phyloP scores from a whole-genome alignment of 2,888 invertebrate genomes.

The Campaea margaritaria region DNA sequence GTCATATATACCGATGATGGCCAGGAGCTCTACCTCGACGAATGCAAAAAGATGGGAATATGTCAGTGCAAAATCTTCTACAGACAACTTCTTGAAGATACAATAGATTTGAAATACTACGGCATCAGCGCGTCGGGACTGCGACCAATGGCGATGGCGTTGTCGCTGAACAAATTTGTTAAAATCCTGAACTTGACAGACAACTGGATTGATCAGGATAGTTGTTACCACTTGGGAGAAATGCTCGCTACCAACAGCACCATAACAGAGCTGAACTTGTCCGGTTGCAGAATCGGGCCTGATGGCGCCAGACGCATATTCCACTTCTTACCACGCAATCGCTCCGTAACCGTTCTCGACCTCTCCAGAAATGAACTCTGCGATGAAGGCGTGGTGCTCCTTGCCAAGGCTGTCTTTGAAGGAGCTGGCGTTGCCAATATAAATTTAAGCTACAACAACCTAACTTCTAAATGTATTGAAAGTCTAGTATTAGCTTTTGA shows the following conservation, averaged over 20 bases:
- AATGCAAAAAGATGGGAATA: slow-evolving; percentile 64
- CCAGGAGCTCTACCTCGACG: slow-evolving; percentile 61
- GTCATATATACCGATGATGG: slow-evolving; percentile 66
- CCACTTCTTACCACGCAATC: not conserved
- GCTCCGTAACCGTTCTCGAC: slow-evolving; percentile 46
- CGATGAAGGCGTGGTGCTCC: slow-evolving; percentile 55
- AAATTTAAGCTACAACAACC: slow-evolving; percentile 50
- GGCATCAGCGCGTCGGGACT: slow-evolving; percentile 60
- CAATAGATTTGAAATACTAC: slow-evolving; percentile 67
- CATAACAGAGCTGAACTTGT: slow-evolving; percentile 58
- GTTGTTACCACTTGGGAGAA: slow-evolving; percentile 67
- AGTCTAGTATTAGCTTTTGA: slow-evolving; percentile 58
- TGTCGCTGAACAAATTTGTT: slow-evolving; percentile 61
- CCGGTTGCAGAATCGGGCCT: slow-evolving; percentile 55
- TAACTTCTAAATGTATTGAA: slow-evolving; percentile 53
- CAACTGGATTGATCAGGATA: slow-evolving; percentile 64
- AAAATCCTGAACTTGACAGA: slow-evolving; percentile 60
- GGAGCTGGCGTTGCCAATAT: not conserved
- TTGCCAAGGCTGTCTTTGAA: slow-evolving; percentile 55
- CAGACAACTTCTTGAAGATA: slow-evolving; percentile 51
- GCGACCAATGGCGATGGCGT: slow-evolving; percentile 63
- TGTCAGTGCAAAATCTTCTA: slow-evolving; percentile 59
- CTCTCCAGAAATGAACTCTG: slow-evolving; percentile 60
- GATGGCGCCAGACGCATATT: not conserved
- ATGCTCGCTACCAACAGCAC: slow-evolving; percentile 59